Conservation (phyloP, 2,888 invertebrate species). For the Oxycera nigricornis region DNA sequence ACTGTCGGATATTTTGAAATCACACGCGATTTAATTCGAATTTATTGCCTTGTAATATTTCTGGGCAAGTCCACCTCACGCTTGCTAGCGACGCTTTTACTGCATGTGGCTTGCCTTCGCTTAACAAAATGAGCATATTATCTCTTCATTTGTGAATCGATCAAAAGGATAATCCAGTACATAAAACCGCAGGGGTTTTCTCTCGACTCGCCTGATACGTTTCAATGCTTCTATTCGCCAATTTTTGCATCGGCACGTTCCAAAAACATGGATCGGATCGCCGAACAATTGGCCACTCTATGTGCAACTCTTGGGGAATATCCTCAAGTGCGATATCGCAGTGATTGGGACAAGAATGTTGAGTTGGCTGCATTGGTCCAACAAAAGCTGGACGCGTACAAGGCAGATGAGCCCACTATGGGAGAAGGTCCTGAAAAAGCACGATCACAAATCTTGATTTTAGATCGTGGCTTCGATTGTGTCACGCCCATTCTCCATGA, state of each 20-base stretch:
- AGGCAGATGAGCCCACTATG: conserved; percentile 99
- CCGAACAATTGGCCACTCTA: conserved; percentile 99
- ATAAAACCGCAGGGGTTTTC: conserved; percentile 79
- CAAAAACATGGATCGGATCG: conserved; percentile 95
- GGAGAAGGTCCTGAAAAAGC: conserved; percentile 98
- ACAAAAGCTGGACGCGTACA: conserved; percentile 98
- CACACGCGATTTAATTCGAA: no score
- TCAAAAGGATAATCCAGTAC: no score
- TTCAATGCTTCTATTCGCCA: conserved; percentile 96
- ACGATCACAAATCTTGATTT: conserved; percentile 91
- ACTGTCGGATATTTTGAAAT: no score
- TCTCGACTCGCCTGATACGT: conserved; percentile 94
- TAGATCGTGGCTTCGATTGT: conserved; percentile 98
- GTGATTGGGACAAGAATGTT: conserved; percentile 96
- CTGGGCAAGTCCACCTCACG: no score
- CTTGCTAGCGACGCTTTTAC: background rate
- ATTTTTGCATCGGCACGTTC: conserved; percentile 81
- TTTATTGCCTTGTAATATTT: no score
- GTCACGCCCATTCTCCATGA: conserved; percentile 97
- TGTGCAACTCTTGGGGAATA: conserved; percentile 99
- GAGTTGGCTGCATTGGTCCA: conserved; percentile 98
- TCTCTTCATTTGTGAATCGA: no score
- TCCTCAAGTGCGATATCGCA: conserved; percentile 90
- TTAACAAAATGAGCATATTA: background rate
- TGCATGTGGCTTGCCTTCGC: background rate